A percentile compares a stretch with the other conserved stretches of the same genome.
These are phyloP conservation scores for Lanius ludovicianus DNA, from an alignment of 2,113 vertebrate species.

Conservation along the genomic window DNA sequence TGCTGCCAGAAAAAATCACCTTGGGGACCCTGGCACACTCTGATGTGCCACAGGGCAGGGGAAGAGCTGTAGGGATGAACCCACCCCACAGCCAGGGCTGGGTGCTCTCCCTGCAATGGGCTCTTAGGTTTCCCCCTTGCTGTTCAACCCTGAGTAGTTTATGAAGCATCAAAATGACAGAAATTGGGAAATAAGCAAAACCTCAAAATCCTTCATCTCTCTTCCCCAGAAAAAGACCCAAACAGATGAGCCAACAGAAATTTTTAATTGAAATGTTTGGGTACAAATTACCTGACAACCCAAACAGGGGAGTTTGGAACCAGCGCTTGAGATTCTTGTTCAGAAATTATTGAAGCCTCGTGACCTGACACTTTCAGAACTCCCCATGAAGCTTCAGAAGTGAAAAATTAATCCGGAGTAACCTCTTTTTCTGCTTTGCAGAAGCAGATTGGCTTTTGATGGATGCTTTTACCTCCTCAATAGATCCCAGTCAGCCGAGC, in stretches of 20 bases:
- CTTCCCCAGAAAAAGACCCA: not conserved
- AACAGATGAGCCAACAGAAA: not conserved
- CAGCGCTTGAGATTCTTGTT: not conserved
- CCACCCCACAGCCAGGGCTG: no score
- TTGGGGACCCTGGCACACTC: fast-evolving
- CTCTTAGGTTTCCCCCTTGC: not conserved
- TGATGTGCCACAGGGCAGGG: not conserved
- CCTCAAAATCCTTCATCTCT: not conserved
- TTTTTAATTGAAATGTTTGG: slow-evolving; percentile 14
- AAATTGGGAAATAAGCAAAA: not conserved
- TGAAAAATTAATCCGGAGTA: slow-evolving; percentile 49
- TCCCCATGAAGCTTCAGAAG: slow-evolving; percentile 2
- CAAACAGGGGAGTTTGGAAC: not conserved
- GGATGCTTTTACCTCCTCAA: not conserved
- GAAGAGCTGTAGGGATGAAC: not conserved
- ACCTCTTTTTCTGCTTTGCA: slow-evolving; percentile 4
- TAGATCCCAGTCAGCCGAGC: not conserved
- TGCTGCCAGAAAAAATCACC: not conserved
- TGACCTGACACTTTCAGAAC: not conserved
- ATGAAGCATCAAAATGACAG: not conserved
- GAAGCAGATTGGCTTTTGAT: slow-evolving; percentile 40
- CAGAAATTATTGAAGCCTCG: not conserved
- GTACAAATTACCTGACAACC: slow-evolving; percentile 23
- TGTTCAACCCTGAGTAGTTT: not conserved
- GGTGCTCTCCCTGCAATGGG: not conserved